Base-by-base conservation (phyloP, 1,140 invertebrate genomes). In the Atta colombica region DNA sequence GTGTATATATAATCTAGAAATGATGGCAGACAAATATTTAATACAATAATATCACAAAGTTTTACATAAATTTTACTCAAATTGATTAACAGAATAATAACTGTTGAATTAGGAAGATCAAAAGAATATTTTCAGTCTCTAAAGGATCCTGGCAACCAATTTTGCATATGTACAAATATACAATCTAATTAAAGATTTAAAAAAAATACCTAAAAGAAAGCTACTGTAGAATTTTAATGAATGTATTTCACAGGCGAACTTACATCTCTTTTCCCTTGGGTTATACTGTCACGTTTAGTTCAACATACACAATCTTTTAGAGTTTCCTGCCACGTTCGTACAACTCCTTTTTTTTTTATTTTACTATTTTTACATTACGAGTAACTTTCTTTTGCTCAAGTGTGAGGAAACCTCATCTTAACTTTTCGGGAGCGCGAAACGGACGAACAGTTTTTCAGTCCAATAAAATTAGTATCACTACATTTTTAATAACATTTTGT, bases 251-350 rank as follows among this genome's bases (percentile, higher is more conserved):
- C 45, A 18, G 18, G 31, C 16, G 53, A 74, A 82, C 53, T 82
- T 72, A 72, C 68, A 61, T 74, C 53, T 74, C 68, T n/a, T 45
- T 74, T 72, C 53, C 39, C 68, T 72, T 45, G 68, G 21, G 39
- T 74, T 74, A 49, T 68, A 74, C 12, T 10, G 35, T 82, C 80
- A 82, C 80, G 80, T 82, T 82, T 82, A 81, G 80, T 49, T 61
- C 80, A 82, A 58, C 78, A 21, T 72, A 39, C 69, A 72, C 78
- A 82, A 74, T 74, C 80, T 74, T 74, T 60, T 60, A 49, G 53
- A 82, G 68, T 74, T 74, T 82, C 80, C 55, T 39, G 39, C 35
- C 80, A 82, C 80, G 80, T 66, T 78, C 77, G 28, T 74, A n/a
- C 80, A 45, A 60, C 39, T 74, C n/a, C 55, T 28, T 69, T 61